Conservation (phyloP, 1,140 invertebrate species). For the Sesamia nonagrioides region DNA sequence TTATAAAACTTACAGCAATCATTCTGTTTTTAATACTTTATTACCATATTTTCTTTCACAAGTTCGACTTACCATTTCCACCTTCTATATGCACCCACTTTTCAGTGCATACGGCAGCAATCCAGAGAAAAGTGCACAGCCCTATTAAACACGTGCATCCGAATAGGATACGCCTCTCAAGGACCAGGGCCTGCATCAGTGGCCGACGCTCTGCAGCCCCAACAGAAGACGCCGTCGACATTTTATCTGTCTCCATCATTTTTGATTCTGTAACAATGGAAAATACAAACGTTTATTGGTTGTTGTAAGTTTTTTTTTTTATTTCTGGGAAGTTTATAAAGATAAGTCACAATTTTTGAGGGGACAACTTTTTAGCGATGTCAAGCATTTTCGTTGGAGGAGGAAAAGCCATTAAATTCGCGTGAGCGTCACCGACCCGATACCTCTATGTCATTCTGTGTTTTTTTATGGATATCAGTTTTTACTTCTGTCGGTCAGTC, state of each 20-base stretch:
- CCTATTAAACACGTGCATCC: slow-evolving; percentile 91
- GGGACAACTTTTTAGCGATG: too few species aligned
- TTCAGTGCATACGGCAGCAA: slow-evolving; percentile 91
- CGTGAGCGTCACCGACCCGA: too few species aligned
- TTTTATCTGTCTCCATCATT: slow-evolving; percentile 83
- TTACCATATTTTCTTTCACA: neutral
- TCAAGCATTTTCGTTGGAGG: too few species aligned
- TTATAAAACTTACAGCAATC: too few species aligned
- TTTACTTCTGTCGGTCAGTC: too few species aligned
- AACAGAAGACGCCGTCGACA: slow-evolving; percentile 88
- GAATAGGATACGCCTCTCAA: slow-evolving; percentile 91
- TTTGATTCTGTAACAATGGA: slow-evolving; percentile 15
- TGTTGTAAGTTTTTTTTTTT: too few species aligned
- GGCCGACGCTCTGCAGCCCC: slow-evolving; percentile 86
- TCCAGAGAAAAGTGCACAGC: slow-evolving; percentile 91
- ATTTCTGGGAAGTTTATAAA: too few species aligned
- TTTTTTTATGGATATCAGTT: too few species aligned
- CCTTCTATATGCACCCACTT: slow-evolving; percentile 91
- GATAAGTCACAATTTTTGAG: too few species aligned
- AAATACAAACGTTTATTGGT: too few species aligned
- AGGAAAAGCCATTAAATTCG: too few species aligned
- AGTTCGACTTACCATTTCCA: slow-evolving; percentile 74
- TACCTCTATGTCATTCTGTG: too few species aligned
- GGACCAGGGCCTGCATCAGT: slow-evolving; percentile 88
- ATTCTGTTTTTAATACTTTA: neutral